phyloP scores from a whole-genome alignment of 2,888 invertebrate genomes.

The Tinea pellionella region DNA sequence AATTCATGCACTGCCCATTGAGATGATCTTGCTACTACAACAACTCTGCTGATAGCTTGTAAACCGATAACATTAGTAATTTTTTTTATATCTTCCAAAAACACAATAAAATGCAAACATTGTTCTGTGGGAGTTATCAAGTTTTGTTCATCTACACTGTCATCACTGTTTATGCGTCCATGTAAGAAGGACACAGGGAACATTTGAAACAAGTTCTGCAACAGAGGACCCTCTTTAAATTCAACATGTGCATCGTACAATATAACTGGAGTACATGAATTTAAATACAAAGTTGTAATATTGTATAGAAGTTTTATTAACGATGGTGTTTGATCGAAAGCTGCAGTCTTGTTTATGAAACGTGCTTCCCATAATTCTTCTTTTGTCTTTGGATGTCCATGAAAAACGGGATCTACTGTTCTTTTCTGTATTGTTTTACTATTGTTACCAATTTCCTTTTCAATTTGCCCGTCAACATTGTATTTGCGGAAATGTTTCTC shows the following conservation, averaged over 20 bases:
- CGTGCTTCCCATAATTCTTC: constrained; percentile 64
- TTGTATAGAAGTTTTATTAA: constrained; percentile 71
- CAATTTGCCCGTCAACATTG: not conserved
- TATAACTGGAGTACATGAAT: constrained; percentile 74
- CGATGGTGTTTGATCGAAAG: constrained; percentile 67
- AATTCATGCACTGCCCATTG: constrained; percentile 83
- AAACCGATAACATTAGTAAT: constrained; percentile 71
- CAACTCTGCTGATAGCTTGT: constrained; percentile 72
- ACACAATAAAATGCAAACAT: constrained; percentile 75
- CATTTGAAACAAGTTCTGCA: constrained; percentile 68
- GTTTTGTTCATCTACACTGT: constrained; percentile 51
- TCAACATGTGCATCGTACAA: constrained; percentile 74
- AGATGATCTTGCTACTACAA: constrained; percentile 76
- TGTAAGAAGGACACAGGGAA: constrained; percentile 72
- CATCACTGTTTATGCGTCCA: constrained; percentile 68
- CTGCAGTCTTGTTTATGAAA: constrained; percentile 47
- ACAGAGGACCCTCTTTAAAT: constrained; percentile 61
- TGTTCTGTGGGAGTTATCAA: constrained; percentile 48
- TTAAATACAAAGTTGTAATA: constrained; percentile 69
- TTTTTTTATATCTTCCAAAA: constrained; percentile 73
- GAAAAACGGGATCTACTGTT: constrained; percentile 61
- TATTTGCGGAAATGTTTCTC: not conserved
- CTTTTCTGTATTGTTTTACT: constrained; percentile 26
- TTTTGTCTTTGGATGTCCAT: constrained; percentile 69
- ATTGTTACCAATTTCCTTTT: constrained; percentile 13